phyloP scores from a whole-genome alignment of 2,888 invertebrate genomes.

The Ennomos fuscantarius region DNA sequence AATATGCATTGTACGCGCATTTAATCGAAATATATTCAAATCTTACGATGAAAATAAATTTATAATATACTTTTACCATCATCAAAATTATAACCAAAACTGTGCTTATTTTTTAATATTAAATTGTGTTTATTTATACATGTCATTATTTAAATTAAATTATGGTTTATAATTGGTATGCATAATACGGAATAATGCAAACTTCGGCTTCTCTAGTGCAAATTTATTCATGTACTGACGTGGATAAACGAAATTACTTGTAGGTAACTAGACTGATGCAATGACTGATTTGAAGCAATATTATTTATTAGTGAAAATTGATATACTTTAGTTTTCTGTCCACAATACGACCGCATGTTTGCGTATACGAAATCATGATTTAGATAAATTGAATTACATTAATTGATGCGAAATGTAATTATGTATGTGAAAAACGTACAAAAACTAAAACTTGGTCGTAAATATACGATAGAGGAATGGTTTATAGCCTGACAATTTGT shows the following conservation, averaged over 20 bases:
- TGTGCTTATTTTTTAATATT: too few relatives aligned
- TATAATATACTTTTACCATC: too few relatives aligned
- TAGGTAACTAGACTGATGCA: conserved; percentile 77
- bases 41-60: neutral
- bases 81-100: too few relatives aligned
- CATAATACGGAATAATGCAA: conserved; percentile 21
- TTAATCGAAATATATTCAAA: conserved; percentile 13
- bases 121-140: conserved; percentile 6
- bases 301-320: conserved; percentile 75
- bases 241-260: conserved; percentile 41
- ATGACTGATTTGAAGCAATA: conserved; percentile 83
- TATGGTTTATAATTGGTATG: conserved; percentile 21
- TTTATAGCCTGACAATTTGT: conserved; percentile 25
- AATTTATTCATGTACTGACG: conserved; percentile 48
- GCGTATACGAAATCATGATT: conserved; percentile 30
- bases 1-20: conserved; percentile 13
- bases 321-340: conserved; percentile 47
- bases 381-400: conserved; percentile 38
- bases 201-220: conserved; percentile 51
- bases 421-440: neutral
- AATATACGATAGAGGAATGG: conserved; percentile 2
- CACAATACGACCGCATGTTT: conserved; percentile 26
- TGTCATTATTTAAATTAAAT: conserved; percentile 13
- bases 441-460: neutral
- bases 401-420: conserved; percentile 11